Percentiles rank a stretch among this genome's conserved stretches.
phyloP scores from a whole-genome alignment of 64 coral and sea anemone genomes.

The Porites australiensis region DNA sequence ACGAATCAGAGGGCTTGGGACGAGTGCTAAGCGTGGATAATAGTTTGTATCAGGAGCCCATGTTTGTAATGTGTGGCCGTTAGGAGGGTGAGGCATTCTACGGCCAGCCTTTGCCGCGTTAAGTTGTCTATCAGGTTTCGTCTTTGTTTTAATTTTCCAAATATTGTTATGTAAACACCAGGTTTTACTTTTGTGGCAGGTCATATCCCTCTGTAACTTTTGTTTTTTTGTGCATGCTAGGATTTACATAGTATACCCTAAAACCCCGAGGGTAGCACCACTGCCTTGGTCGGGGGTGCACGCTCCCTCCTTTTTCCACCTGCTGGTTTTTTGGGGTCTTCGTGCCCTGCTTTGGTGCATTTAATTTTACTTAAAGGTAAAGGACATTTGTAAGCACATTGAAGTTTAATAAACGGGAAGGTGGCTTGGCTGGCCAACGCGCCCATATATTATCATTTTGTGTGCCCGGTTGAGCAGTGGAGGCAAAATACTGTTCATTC shows the following conservation, averaged over 20 bases:
- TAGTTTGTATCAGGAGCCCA: neutral
- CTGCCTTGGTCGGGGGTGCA: neutral
- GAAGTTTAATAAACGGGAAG: slow-evolving; percentile 8
- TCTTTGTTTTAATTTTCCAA: too few species aligned
- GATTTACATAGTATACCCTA: neutral
- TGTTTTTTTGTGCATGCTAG: too few species aligned
- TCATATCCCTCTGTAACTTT: too few species aligned
- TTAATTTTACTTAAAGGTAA: neutral
- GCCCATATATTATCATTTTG: slow-evolving; percentile 9
- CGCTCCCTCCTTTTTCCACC: neutral
- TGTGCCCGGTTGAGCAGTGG: slow-evolving; percentile 10
- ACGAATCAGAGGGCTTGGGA: neutral
- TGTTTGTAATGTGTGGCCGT: neutral
- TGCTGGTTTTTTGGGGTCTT: neutral
- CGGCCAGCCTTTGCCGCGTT: neutral
- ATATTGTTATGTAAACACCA: too few species aligned
- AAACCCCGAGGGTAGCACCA: slow-evolving; percentile 2
- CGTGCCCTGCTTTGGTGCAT: neutral
- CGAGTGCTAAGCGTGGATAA: neutral
- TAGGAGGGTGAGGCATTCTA: too few species aligned
- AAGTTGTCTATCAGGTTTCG: too few species aligned
- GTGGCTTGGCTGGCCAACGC: slow-evolving; percentile 10
- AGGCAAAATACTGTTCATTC: neutral
- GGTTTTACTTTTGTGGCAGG: too few species aligned
- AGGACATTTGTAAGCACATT: neutral